These are phyloP conservation scores for Actinopyga echinites DNA, from an alignment of 53 echinoderm and acorn worm genomes.

Conservation along the genomic window DNA sequence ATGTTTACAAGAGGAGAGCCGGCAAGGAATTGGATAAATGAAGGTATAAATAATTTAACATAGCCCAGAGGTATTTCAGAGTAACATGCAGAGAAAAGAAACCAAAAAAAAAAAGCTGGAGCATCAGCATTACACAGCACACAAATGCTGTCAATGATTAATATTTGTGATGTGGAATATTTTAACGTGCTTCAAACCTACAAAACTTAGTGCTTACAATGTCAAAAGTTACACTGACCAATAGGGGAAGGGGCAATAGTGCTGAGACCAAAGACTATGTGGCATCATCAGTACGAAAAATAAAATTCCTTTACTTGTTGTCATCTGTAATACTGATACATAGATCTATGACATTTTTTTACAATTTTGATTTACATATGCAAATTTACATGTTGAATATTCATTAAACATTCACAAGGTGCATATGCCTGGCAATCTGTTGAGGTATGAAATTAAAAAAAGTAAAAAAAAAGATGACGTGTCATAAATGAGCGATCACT, in stretches of 20 bases:
- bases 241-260: too few species aligned
- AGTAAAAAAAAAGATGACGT: not conserved
- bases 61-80: slow-evolving; percentile 6
- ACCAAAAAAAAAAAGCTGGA: not conserved
- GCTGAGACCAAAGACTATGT: slow-evolving; percentile 1
- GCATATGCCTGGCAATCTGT: not conserved
- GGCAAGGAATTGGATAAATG: slow-evolving; percentile 8
- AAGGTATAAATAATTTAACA: not conserved
- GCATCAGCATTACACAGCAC: too few species aligned
- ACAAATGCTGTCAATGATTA: too few species aligned
- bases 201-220: too few species aligned
- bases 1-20: not conserved
- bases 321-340: slow-evolving; percentile 44
- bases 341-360: slow-evolving; percentile 42
- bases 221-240: too few species aligned
- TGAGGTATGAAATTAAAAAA: slow-evolving; percentile 7
- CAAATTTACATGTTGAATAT: slow-evolving; percentile 47
- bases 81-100: not conserved
- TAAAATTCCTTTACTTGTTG: slow-evolving; percentile 38
- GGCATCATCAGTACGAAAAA: not conserved
- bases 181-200: too few species aligned
- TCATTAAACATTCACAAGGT: slow-evolving; percentile 7
- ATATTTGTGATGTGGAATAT: too few species aligned
- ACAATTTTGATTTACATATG: not conserved
- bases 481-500: not conserved